Conservation (phyloP, 1,140 invertebrate genomes). For the Anoplolepis gracilipes region DNA sequence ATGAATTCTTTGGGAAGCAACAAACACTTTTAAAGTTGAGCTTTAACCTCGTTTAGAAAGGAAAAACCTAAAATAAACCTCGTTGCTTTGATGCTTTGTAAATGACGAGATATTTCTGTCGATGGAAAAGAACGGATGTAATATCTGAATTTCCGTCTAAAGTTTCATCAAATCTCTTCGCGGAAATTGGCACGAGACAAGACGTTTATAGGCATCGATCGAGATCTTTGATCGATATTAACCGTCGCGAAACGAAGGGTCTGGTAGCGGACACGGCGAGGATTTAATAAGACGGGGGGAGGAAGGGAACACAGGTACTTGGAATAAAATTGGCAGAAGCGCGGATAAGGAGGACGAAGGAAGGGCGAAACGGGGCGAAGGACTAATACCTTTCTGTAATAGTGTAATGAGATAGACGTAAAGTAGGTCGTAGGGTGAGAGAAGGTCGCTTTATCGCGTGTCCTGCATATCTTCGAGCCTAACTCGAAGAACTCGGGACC, state of each 20-base stretch:
- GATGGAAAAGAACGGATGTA: conserved; percentile 1
- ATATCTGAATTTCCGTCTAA: conserved; percentile 41
- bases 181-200: conserved; percentile 58
- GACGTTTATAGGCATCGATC: conserved; percentile 15
- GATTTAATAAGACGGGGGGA: conserved; percentile 30
- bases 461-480: conserved; percentile 37
- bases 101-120: conserved; percentile 17
- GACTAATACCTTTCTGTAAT: conserved; percentile 18
- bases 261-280: background rate
- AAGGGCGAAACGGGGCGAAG: conserved; percentile 18
- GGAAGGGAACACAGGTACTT: background rate
- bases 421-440: conserved; percentile 42
- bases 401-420: conserved; percentile 29
- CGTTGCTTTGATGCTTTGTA: conserved; percentile 20
- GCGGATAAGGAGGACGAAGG: background rate
- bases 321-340: conserved; percentile 45
- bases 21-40: background rate
- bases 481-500: conserved; percentile 19
- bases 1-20: background rate
- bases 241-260: conserved; percentile 18
- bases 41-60: background rate
- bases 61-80: conserved; percentile 26
- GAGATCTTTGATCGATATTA: conserved; percentile 38
- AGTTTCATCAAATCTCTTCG: conserved; percentile 49
- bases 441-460: conserved; percentile 45